These are phyloP conservation scores for Drosophila lini DNA, from an alignment of 1,140 invertebrate species.

Conservation along the genomic window DNA sequence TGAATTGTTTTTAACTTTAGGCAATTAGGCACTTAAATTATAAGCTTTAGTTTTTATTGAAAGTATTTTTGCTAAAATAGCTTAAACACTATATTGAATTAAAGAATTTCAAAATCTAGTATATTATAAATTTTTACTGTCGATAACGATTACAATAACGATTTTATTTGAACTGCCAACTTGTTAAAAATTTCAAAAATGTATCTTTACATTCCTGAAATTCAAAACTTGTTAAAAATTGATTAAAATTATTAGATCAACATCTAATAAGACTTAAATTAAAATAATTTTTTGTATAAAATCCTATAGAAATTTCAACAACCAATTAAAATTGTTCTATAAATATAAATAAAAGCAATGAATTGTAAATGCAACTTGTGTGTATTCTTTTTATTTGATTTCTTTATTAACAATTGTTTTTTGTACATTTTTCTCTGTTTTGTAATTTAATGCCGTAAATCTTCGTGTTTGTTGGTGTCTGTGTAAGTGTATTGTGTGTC, in stretches of 20 bases:
- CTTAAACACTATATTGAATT: no score
- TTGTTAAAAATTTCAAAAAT: neutral
- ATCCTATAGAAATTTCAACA: no score
- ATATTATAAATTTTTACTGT: neutral
- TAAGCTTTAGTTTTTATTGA: no score
- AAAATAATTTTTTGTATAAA: no score
- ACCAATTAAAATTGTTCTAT: neutral
- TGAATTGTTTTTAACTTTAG: neutral
- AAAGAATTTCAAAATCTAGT: neutral
- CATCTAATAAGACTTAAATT: no score
- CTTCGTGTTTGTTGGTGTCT: constrained; percentile 44
- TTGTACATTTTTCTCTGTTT: constrained; percentile 73
- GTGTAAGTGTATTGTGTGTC: constrained; percentile 37
- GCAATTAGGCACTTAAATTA: neutral
- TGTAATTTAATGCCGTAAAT: constrained; percentile 74
- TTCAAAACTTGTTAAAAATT: neutral
- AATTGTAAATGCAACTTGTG: constrained; percentile 61
- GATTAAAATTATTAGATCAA: no score
- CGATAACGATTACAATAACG: neutral
- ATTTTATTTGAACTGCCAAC: constrained; percentile 4
- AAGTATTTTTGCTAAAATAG: no score
- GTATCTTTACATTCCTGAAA: no score
- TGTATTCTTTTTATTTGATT: constrained; percentile 60
- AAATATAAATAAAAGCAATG: neutral
- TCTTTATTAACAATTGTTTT: constrained; percentile 77